Evolutionary conservation across 2,888 invertebrate genomes (phyloP), one percentile per base, ranked within the genome.

Genomic region (Agonum fuliginosum): DNA sequence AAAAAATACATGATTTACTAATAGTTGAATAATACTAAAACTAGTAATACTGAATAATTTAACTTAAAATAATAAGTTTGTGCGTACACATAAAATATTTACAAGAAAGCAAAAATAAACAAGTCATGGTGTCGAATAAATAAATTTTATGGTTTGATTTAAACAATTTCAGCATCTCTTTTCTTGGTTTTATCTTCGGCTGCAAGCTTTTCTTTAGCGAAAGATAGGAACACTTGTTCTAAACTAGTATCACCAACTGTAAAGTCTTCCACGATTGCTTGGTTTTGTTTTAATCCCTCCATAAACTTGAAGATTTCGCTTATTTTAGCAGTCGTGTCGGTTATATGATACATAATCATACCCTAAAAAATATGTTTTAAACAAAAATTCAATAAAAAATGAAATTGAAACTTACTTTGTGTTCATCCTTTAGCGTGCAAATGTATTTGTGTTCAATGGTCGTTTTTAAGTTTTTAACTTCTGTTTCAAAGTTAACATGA

Each of bases 161-260:
- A 5, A 37, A 37, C 37, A 10, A 24, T 12, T 24, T 22, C 24
- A 54, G n/a, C 5, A 24, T n/a, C 37, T 37, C 37, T 8, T 37
- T 4, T 8, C 10, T 1, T 54, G 1, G 6, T n/a, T 24, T 62
- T 62, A 62, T 62, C 58, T 17, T 17, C 17, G n/a, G 58, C 27
- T n/a, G 58, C 58, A 62, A 62, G 0, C 79, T 88, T 87, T 48
- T 85, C 82, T 81, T 91, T 91, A 0, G 93, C 92, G 83, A 93
- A 92, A 80, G 91, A 90, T 65, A 93, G 84, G 85, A 93, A 93
- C 80, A 95, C 92, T 87, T 95, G 94, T 85, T 95, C 95, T 30
- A 95, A 87, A 0, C 94, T 93, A 0, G 95, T 94, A 86, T 95
- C 95, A 73, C 93, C 92, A 67, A 96, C 91, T 48, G 91, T 92